Evolutionary conservation across 2,113 vertebrate species (phyloP), one percentile per base, ranked within the genome.

Genomic region (Thinocorus orbignyianus): DNA sequence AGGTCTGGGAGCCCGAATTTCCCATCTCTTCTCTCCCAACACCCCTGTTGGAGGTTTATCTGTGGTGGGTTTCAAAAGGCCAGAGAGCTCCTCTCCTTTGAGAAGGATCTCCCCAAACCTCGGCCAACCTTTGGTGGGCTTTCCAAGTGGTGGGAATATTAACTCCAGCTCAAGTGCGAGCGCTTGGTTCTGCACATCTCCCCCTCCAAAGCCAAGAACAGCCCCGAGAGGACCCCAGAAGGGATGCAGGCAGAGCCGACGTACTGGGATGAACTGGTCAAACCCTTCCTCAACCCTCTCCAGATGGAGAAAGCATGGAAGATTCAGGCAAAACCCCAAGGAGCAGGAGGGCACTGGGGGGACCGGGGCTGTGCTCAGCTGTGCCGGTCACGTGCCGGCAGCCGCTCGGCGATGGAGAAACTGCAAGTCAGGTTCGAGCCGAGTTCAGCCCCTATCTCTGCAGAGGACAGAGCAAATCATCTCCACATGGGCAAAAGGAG

Each of bases 401-500:
- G 51, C 57, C 17, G 28, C 31, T 62, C 31, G 8, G 55, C 55
- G 1, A 19, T 23, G 64, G 88, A n/a, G 81, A 44, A 70, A 78
- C 82, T 20, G 19, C 35, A 10, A 70, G 51, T 28, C 69, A 81
- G 52, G 93, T 94, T 92, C 74, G 90, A 92, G 86, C 44, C 13
- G 81, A 92, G 90, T 92, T 92, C 86, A 94, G 6, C 64, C 70
- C 46, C 3, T 81, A 71, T 77, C 85, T 85, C 57, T 41, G 5
- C 26, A 8, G 55, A 69, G 72, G 68, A 84, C 30, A 5, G 14
- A 81, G 64, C 64, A 62, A 92, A 90, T 94, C 86, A 84, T 60
- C 92, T 81, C 85, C 95, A 88, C 86, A 94, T 94, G 95, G 92
- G 60, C 57, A 15, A 33, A 6, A 51, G 68, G 86, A 55, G 86